Base-by-base conservation (phyloP, 2,888 invertebrate species). In the Diadegma fenestrale region DNA sequence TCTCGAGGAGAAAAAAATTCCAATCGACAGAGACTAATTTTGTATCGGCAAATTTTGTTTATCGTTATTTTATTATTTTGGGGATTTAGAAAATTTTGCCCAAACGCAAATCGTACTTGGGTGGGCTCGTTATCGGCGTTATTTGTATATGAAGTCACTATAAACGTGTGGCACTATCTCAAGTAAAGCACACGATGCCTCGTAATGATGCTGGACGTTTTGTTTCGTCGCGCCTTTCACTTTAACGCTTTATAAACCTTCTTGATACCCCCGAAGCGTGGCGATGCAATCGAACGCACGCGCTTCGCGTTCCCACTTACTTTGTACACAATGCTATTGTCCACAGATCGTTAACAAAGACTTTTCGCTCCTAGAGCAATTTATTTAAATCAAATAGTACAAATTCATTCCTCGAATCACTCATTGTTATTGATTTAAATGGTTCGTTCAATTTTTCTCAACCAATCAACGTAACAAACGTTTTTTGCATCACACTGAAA, bases 161-260 rank as follows among this genome's bases (percentile, higher is more conserved):
- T 58, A 80, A 68, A 68, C 71, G 54, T 64, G 37, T 71, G 71
- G 66, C 79, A 69, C 69, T 75, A 80, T 75, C 54, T 33, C n/a
- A 77, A 84, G 43, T 37, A 63, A 84, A 78, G 63, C 77, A 76
- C 61, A 72, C 72, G 63, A 61, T 75, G 61, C 30, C 19, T 63
- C 43, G 75, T 85, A 75, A 82, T 75, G 81, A 85, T 85, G 51
- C 64, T 63, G 41, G 79, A 75, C 76, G 80, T 80, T 84, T 80
- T 76, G 76, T 84, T 80, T 84, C 80, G 71, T 77, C 76, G 81
- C 82, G 81, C 85, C 85, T 82, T 85, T 85, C 85, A 85, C 85
- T 85, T 75, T 45, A 78, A 54, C 61, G 69, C 66, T 66, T 26
- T 68, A 43, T 69, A 43, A 78, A 69, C 61, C 54, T 77, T 19